Conservation (phyloP, 1,140 invertebrate species). For the Pissodes strobi region DNA sequence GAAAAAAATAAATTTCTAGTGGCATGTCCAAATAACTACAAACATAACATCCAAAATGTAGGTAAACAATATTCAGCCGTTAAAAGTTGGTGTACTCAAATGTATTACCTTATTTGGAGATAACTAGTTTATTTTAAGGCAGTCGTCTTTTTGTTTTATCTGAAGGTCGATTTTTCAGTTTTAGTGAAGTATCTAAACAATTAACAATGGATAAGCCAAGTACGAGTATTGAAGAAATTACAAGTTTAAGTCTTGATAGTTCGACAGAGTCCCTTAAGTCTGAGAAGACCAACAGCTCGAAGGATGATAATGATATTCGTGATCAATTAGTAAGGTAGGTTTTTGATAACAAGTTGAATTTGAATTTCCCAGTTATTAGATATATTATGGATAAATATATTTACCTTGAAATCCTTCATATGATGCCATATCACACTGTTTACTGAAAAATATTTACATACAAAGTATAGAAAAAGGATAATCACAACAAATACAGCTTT, state of each 20-base stretch:
- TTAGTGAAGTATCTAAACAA: slow-evolving; percentile 8
- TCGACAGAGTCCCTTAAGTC: slow-evolving; percentile 1
- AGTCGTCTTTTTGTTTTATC: background rate
- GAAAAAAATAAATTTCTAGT: no score
- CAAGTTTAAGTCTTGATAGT: slow-evolving; percentile 3
- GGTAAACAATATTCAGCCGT: no score
- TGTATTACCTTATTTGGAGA: no score
- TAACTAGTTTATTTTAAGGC: no score
- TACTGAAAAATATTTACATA: no score
- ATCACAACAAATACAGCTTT: no score
- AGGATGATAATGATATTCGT: background rate
- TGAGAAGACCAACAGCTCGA: no score
- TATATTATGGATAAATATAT: no score
- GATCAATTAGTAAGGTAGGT: background rate
- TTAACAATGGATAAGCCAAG: slow-evolving; percentile 7
- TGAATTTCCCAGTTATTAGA: background rate
- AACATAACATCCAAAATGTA: background rate
- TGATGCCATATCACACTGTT: background rate
- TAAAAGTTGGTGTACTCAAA: no score
- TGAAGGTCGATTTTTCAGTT: background rate
- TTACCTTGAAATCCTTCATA: no score
- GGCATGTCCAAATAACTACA: no score
- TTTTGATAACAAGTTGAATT: background rate
- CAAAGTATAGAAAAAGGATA: no score
- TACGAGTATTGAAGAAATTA: background rate